Percentiles rank a stretch among this genome's conserved stretches.
Conservation (phyloP, 2,113 vertebrate genomes). For the Cyprinodon brontotheroides region DNA sequence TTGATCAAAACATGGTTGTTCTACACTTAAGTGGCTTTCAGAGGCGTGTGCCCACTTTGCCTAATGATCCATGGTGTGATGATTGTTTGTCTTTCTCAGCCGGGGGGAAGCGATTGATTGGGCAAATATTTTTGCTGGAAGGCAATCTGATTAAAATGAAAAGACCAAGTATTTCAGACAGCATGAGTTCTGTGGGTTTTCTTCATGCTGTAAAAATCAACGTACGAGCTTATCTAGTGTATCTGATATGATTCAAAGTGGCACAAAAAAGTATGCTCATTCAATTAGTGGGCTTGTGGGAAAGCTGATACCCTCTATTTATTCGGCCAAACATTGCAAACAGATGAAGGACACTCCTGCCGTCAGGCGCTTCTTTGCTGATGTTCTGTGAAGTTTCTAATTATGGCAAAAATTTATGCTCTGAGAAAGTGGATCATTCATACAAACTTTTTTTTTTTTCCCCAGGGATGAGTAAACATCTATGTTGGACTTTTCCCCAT, state of each 20-base stretch:
- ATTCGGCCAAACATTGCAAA: slow-evolving; percentile 68
- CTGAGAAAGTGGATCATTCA: slow-evolving; percentile 60
- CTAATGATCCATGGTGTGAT: slow-evolving; percentile 58
- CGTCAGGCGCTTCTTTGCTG: slow-evolving; percentile 47
- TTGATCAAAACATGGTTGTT: slow-evolving; percentile 34
- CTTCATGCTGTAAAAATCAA: slow-evolving; percentile 45
- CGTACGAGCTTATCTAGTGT: slow-evolving; percentile 49
- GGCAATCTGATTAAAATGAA: slow-evolving; percentile 50
- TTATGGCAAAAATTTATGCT: slow-evolving; percentile 67
- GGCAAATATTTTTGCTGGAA: slow-evolving; percentile 66
- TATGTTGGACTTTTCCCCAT: slow-evolving; percentile 4
- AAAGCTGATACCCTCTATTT: slow-evolving; percentile 71
- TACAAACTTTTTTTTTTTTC: slow-evolving; percentile 38
- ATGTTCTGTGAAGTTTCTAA: slow-evolving; percentile 67
- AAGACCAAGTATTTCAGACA: slow-evolving; percentile 35
- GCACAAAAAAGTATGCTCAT: slow-evolving; percentile 36
- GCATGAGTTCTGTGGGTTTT: slow-evolving; percentile 23
- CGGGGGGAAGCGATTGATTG: slow-evolving; percentile 59
- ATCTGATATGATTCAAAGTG: slow-evolving; percentile 57
- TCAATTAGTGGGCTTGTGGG: slow-evolving; percentile 73
- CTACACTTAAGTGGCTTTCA: slow-evolving; percentile 20
- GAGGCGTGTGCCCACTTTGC: slow-evolving; percentile 42
- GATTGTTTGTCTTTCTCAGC: slow-evolving; percentile 64
- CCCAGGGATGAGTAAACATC: slow-evolving; percentile 39
- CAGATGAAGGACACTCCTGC: slow-evolving; percentile 57